These are phyloP conservation scores for Tiliqua scincoides DNA, from an alignment of 2,113 vertebrate species.

Conservation along the genomic window DNA sequence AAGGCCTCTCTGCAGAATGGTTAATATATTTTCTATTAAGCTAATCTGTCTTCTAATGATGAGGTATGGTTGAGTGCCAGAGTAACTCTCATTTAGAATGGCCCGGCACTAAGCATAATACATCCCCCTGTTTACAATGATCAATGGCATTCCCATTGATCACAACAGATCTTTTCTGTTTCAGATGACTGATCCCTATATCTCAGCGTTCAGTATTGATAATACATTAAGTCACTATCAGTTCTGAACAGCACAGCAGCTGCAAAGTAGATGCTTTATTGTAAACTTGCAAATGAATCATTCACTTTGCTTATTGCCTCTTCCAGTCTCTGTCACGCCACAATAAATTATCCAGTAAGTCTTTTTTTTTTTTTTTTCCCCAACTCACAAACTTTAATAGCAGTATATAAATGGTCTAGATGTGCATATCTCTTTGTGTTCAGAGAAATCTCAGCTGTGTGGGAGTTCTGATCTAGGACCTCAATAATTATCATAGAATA, in stretches of 20 bases:
- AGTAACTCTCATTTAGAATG: conserved; percentile 36
- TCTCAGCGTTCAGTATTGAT: conserved; percentile 55
- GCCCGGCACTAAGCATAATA: conserved; percentile 41
- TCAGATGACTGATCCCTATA: conserved; percentile 58
- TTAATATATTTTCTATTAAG: conserved; percentile 59
- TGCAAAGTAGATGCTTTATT: conserved; percentile 60
- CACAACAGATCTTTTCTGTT: conserved; percentile 58
- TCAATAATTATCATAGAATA: conserved; percentile 29
- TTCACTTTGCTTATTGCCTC: conserved; percentile 65
- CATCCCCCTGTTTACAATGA: conserved; percentile 64
- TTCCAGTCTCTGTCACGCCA: conserved; percentile 53
- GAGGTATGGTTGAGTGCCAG: conserved; percentile 32
- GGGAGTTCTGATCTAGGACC: conserved; percentile 32
- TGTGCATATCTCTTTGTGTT: conserved; percentile 35
- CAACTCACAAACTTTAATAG: conserved; percentile 62
- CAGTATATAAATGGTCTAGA: conserved; percentile 53
- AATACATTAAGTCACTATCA: conserved; percentile 63
- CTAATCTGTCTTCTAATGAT: conserved; percentile 47
- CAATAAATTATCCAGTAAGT: conserved; percentile 69
- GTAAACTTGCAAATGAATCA: conserved; percentile 65
- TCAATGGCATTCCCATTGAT: conserved; percentile 60
- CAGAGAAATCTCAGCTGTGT: conserved; percentile 43
- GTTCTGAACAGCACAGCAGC: conserved; percentile 36
- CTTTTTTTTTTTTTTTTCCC: conserved; percentile 53
- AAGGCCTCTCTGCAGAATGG: conserved; percentile 18